phyloP scores from a whole-genome alignment of 2,888 invertebrate genomes.

The Opisthograptis luteolata region DNA sequence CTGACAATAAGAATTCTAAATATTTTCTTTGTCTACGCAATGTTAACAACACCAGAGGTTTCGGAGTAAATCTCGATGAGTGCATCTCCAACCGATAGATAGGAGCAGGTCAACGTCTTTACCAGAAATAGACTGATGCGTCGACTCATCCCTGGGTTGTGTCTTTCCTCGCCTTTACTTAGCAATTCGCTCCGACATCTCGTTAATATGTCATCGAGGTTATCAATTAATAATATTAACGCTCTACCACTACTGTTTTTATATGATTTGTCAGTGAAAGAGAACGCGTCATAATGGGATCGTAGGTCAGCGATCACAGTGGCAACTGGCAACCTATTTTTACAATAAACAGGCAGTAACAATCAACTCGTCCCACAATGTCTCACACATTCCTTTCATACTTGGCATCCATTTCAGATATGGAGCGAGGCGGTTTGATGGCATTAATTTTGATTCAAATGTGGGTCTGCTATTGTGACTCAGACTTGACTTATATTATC shows the following conservation, averaged over 20 bases:
- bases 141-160: conserved; percentile 65
- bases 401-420: conserved; percentile 48
- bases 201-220: conserved; percentile 78
- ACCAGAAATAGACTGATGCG: conserved; percentile 70
- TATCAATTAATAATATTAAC: conserved; percentile 68
- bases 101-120: conserved; percentile 74
- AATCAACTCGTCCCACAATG: conserved; percentile 63
- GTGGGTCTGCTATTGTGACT: conserved; percentile 27
- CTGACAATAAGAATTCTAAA: conserved; percentile 14
- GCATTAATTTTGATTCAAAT: conserved; percentile 47
- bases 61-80: conserved; percentile 49
- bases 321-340: conserved; percentile 72
- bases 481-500: neutral
- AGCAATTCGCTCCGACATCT: conserved; percentile 71
- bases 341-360: conserved; percentile 67
- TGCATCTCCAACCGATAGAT: conserved; percentile 56
- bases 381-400: conserved; percentile 59
- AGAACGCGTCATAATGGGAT: conserved; percentile 41
- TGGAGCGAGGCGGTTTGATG: conserved; percentile 41
- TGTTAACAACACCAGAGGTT: conserved; percentile 1
- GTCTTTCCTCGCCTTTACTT: conserved; percentile 72
- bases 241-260: conserved; percentile 57
- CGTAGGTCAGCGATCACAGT: conserved; percentile 63
- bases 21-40: conserved; percentile 27
- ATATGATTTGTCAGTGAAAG: conserved; percentile 47